Percentiles rank a stretch among this genome's conserved stretches.
phyloP scores from a whole-genome alignment of 2,797 vertebrate genomes.

The Melanitta fusca region DNA sequence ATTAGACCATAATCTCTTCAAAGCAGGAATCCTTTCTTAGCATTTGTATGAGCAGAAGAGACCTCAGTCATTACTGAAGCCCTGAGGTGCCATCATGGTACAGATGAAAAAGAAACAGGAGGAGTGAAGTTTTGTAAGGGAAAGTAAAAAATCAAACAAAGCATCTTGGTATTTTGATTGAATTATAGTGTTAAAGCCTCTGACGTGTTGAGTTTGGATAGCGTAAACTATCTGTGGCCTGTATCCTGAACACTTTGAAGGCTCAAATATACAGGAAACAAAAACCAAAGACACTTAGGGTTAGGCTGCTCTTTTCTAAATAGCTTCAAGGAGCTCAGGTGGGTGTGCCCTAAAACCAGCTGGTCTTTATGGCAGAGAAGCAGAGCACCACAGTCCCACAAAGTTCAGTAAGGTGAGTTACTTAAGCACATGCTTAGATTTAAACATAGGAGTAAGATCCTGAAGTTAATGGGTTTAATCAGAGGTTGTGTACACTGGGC shows the following conservation, averaged over 20 bases:
- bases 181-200: background rate
- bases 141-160: background rate
- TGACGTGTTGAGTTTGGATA: accelerated
- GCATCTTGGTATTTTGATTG: background rate
- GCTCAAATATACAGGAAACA: background rate
- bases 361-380: background rate
- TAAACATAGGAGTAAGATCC: background rate
- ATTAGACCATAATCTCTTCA: background rate
- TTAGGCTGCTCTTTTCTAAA: background rate
- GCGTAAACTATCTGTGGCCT: background rate
- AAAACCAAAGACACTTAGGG: background rate
- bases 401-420: background rate
- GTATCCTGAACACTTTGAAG: background rate
- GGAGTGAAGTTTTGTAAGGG: background rate
- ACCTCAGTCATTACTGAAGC: background rate
- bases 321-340: background rate
- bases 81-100: background rate
- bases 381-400: accelerated
- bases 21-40: background rate
- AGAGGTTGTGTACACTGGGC: background rate
- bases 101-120: background rate
- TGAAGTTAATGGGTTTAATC: background rate
- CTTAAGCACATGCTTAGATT: background rate
- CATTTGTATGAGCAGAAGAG: background rate
- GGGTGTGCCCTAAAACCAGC: background rate